phyloP scores from a whole-genome alignment of 1,140 invertebrate species.

The Drosophila navojoa region DNA sequence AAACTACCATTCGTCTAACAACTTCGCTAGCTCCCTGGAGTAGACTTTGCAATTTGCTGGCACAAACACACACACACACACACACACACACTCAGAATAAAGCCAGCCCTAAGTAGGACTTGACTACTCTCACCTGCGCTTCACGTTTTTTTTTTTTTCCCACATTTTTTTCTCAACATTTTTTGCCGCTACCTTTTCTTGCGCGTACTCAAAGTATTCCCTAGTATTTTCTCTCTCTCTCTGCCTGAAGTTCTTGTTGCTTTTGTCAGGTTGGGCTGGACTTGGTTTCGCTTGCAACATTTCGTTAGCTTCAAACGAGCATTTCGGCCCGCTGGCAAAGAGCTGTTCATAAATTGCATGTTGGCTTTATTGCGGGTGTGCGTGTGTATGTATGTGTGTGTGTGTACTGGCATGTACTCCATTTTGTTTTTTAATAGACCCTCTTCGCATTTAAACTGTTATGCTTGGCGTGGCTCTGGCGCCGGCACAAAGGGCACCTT shows the following conservation, averaged over 20 bases:
- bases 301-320: constrained; percentile 77
- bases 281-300: constrained; percentile 52
- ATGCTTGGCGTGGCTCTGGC: constrained; percentile 67
- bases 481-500: constrained; percentile 62
- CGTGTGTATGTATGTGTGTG: constrained; percentile 19
- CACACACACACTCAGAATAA: neutral
- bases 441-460: constrained; percentile 78
- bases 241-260: constrained; percentile 14
- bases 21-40: constrained; percentile 43
- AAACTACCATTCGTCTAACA: constrained; percentile 35
- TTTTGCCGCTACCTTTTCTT: constrained; percentile 9
- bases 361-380: constrained; percentile 65
- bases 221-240: constrained; percentile 3
- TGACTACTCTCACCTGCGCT: constrained; percentile 44
- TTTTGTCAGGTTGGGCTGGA: constrained; percentile 39
- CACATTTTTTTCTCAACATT: constrained; percentile 13
- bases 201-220: constrained; percentile 23
- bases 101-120: constrained; percentile 13
- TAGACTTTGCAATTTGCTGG: constrained; percentile 46
- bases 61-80: constrained; percentile 18
- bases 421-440: constrained; percentile 81
- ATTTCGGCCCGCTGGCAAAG: constrained; percentile 76
- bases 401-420: constrained; percentile 66
- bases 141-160: constrained; percentile 18
- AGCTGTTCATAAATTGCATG: constrained; percentile 81